Percentiles rank a stretch among this genome's conserved stretches.
phyloP scores from a whole-genome alignment of 2,113 vertebrate genomes.

The Struthio camelus region DNA sequence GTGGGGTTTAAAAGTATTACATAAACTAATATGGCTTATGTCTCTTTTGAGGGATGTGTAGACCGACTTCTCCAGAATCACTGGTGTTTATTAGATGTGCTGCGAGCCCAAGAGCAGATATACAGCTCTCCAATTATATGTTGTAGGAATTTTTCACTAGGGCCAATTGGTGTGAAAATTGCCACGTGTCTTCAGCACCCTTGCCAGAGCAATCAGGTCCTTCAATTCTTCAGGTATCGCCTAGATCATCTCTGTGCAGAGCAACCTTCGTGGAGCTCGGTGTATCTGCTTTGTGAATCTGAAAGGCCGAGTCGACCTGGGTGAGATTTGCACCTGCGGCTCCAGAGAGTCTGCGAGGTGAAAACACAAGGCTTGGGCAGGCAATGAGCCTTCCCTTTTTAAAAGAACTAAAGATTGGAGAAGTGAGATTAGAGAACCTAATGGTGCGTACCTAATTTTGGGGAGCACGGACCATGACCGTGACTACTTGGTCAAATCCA shows the following conservation, averaged over 20 bases:
- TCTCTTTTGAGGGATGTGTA: rapidly evolving
- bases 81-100: neutral
- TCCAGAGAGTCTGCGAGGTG: conserved; percentile 13
- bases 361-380: neutral
- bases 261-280: neutral
- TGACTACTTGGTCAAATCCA: neutral
- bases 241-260: neutral
- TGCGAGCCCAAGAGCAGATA: neutral
- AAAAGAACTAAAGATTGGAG: neutral
- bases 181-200: neutral
- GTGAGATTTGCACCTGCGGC: neutral
- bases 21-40: neutral
- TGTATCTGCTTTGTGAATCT: neutral
- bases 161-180: neutral
- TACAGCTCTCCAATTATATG: rapidly evolving
- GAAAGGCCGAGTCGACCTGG: neutral
- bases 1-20: rapidly evolving
- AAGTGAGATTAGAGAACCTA: neutral
- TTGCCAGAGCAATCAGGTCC: rapidly evolving
- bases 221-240: neutral
- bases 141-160: neutral
- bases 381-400: neutral
- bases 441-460: neutral
- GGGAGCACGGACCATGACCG: conserved; percentile 16
- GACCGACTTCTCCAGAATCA: rapidly evolving